Evolutionary conservation across 2,113 vertebrate species (phyloP).

Genomic region (Isichthys henryi): DNA sequence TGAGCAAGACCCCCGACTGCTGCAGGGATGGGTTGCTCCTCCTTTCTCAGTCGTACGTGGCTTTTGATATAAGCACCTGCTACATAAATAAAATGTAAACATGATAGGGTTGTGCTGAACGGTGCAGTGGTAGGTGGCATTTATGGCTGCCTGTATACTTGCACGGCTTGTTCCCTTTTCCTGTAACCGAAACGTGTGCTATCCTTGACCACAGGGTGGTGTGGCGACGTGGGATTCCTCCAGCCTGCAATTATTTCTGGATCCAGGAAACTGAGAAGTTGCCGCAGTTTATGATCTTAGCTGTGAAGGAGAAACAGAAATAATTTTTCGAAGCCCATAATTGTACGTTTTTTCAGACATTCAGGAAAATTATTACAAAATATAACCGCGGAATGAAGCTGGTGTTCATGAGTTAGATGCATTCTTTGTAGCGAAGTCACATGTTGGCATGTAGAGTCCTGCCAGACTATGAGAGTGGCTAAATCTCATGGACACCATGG

Average conservation of each 20-base stretch:
- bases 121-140: neutral
- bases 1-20: neutral
- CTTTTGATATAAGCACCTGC: neutral
- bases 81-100: neutral
- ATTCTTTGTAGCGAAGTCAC: neutral
- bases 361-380: neutral
- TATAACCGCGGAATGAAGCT: neutral
- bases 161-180: neutral
- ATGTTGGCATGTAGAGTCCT: neutral
- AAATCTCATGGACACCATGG: neutral
- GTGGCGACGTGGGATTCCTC: neutral
- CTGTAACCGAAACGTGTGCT: neutral
- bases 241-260: neutral
- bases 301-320: neutral
- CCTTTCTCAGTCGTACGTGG: neutral
- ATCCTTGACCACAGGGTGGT: neutral
- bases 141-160: neutral
- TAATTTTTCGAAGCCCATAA: neutral
- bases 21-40: neutral
- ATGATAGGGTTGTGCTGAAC: neutral
- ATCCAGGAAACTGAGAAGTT: neutral
- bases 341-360: neutral
- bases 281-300: neutral
- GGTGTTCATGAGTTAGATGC: neutral
- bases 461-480: neutral